Evolutionary conservation across 2,888 invertebrate genomes (phyloP), one percentile per base, ranked within the genome.

Genomic region (Agonopterix subpropinquella): DNA sequence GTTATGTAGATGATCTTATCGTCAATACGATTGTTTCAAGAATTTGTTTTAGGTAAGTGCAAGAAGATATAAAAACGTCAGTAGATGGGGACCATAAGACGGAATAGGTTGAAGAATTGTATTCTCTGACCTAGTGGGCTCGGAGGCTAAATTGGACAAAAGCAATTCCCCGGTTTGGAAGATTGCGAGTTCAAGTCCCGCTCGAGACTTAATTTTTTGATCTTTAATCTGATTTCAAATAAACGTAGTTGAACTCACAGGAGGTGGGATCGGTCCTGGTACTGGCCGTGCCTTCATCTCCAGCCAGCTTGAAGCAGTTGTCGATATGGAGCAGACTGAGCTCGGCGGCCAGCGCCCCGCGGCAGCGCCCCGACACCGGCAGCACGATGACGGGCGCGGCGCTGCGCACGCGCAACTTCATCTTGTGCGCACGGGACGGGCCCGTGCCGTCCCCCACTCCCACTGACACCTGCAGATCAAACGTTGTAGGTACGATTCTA

Each of bases 291-390:
- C 74, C 90, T 1, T 75, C 70, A 42, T 91, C 90, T 2, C 90
- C 91, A 2, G 93, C 92, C 54, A 74, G 81, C 55, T 90, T 87
- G 78, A 98, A 97, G 53, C 89, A 88, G 78, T 98, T 98, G 61
- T 91, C 91, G 9, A 97, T 90, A 0, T 92, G 91, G 36, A 98
- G 89, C 60, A 92, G 92, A 2, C 94, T 94, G 37, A 98, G 90
- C 73, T 97, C 94, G 1, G 94, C 92, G 10, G 96, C 92, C 36
- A 98, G 90, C 50, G 96, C 90, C 59, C 93, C 91, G 36, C 93
- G 92, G 28, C 94, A 93, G 56, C 92, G 91, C 28, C 95, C 94
- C 69, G 95, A 94, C 54, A 96, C 94, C 0, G 98, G 98, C 54
- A 98, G 84, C 47, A 98, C 85, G 57, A 98, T 94, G 2, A 96